Evolutionary conservation across 2,797 vertebrate genomes (phyloP).

Genomic region (Anabas testudineus): DNA sequence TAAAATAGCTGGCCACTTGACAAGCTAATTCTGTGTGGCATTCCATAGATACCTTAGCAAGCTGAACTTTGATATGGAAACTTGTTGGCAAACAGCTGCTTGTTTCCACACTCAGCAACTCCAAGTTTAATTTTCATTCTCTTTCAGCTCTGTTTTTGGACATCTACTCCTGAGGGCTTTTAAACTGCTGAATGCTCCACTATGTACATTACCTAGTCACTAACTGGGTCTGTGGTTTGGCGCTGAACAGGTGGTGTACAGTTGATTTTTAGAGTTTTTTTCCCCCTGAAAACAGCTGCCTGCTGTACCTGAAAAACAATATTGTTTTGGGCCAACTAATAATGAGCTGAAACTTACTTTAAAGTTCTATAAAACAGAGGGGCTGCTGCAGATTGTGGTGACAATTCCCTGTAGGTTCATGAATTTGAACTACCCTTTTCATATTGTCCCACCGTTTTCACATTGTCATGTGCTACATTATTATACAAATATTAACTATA

Average conservation of each 20-base stretch:
- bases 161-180: neutral
- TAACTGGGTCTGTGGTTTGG: neutral
- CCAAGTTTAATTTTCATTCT: no score
- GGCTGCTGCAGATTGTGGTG: neutral
- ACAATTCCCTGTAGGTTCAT: neutral
- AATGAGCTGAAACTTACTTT: neutral
- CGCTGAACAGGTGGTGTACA: neutral
- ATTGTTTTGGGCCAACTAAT: neutral
- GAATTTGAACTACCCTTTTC: neutral
- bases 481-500: neutral
- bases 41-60: no score
- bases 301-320: neutral
- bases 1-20: no score
- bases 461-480: neutral
- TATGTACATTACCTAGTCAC: neutral
- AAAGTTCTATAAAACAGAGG: neutral
- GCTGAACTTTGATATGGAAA: neutral
- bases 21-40: no score
- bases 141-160: neutral
- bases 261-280: neutral
- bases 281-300: neutral
- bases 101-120: no score
- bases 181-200: conserved; percentile 3
- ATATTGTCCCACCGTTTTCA: neutral
- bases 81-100: neutral